Evolutionary conservation across 2,113 vertebrate genomes (phyloP), one percentile per base, ranked within the genome.

Genomic region (Sakesphorus luctuosus): DNA sequence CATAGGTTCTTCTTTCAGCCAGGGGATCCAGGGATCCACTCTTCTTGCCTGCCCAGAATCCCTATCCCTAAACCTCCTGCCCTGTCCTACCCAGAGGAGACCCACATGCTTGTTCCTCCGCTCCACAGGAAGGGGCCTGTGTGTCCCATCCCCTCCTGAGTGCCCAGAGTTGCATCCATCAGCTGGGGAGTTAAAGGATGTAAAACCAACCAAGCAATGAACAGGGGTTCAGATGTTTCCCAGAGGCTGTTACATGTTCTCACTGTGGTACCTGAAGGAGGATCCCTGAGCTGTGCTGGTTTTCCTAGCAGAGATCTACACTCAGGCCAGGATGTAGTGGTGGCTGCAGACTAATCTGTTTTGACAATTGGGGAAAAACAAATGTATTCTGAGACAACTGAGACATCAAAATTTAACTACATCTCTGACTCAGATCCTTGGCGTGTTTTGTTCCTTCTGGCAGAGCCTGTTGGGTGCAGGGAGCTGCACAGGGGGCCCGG

Each of bases 341-440:
- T 2, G 35, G 44, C 7, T 78, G 49, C 28, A 74, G 58, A 40
- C 62, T 80, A 24, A 92, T 55, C 18, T 68, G 38, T 52, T 49
- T 21, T 88, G 82, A 53, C 91, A 21, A 90, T 71, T 87, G 68
- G 91, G 84, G 71, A 76, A 78, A 87, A 89, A 10, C 87, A 87
- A 50, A 20, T 0, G 0, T 18, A 19, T 71, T 55, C 66, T n/a
- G 50, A 62, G 72, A 80, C 36, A 74, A 44, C n/a, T 0, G 3
- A 55, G 49, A 11, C 31, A 84, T 62, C 67, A 89, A 77, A 89
- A 46, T 89, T 89, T n/a, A 91, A 77, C 66, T 16, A 28, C 18
- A 2, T 20, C 25, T 87, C 74, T 25, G 47, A 29, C 69, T 62
- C 72, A 11, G 77, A 46, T n/a, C 72, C 77, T 25, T 9, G 14